phyloP scores from a whole-genome alignment of 2,113 vertebrate species.

The Cebidichthys violaceus region DNA sequence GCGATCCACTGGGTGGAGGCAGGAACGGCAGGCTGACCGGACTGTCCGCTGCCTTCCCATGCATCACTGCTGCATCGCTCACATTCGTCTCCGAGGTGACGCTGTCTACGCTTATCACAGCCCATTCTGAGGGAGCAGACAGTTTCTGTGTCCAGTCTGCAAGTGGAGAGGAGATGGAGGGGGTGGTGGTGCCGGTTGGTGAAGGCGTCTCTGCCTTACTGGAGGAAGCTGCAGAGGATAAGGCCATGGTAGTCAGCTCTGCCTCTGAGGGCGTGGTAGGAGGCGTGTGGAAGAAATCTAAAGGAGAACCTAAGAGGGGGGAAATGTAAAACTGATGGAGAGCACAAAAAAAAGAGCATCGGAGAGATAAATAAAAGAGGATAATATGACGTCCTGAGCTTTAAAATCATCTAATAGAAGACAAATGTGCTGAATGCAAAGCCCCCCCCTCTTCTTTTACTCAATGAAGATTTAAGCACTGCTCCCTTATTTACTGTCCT shows the following conservation, averaged over 20 bases:
- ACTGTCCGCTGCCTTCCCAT: conserved; percentile 3
- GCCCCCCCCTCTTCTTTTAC: conserved; percentile 22
- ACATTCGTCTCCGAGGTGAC: neutral
- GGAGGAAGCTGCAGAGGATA: conserved; percentile 55
- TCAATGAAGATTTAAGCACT: conserved; percentile 48
- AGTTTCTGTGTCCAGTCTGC: conserved; percentile 61
- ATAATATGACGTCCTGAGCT: conserved; percentile 7
- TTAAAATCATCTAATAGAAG: conserved; percentile 6
- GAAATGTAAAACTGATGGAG: neutral
- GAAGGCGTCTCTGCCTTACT: conserved; percentile 56
- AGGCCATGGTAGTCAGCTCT: conserved; percentile 70
- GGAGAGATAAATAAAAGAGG: neutral
- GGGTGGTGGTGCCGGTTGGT: conserved; percentile 40
- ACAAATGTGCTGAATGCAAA: conserved; percentile 28
- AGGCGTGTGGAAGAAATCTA: conserved; percentile 82
- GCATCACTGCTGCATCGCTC: conserved; percentile 36
- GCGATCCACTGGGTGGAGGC: conserved; percentile 41
- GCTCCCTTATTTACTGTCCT: conserved; percentile 57
- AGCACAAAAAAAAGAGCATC: neutral
- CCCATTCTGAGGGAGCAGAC: conserved; percentile 70
- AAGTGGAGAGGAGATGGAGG: conserved; percentile 33
- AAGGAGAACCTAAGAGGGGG: conserved; percentile 70
- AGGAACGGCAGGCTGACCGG: neutral
- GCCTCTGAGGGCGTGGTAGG: conserved; percentile 77
- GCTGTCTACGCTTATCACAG: conserved; percentile 66